Evolutionary conservation across 1,140 invertebrate genomes (phyloP).

Genomic region (Cyrtorhinus lividipennis): DNA sequence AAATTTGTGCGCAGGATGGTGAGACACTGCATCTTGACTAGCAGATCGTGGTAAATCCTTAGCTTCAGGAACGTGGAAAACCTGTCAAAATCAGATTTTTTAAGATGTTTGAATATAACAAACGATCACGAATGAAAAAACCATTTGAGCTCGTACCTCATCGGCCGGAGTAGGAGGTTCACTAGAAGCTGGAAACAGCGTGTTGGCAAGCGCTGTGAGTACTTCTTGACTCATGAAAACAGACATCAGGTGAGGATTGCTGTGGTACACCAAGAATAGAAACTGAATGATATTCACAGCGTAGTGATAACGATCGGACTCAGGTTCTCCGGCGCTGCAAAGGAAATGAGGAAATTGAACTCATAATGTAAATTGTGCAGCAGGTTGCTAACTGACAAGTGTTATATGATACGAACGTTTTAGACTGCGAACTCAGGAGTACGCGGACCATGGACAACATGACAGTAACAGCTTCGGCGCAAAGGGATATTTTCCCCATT

Average conservation of each 20-base stretch:
- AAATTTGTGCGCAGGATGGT: conserved; percentile 73
- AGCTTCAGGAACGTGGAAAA: conserved; percentile 10
- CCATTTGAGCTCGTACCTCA: conserved; percentile 36
- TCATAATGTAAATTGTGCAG: not conserved
- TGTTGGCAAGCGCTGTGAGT: conserved; percentile 67
- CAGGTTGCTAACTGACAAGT: not conserved
- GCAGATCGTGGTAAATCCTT: conserved; percentile 1
- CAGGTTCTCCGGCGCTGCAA: not conserved
- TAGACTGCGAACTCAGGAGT: conserved; percentile 53
- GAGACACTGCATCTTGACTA: conserved; percentile 21
- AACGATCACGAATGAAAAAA: not conserved
- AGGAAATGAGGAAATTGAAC: not conserved
- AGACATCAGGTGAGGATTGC: conserved; percentile 81
- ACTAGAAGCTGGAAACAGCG: conserved; percentile 57
- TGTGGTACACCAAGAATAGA: conserved; percentile 90
- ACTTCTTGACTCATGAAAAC: conserved; percentile 87
- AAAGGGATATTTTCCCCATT: conserved; percentile 63
- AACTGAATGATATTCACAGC: conserved; percentile 84
- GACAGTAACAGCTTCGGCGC: conserved; percentile 79
- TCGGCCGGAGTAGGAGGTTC: conserved; percentile 35
- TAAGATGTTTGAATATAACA: not conserved
- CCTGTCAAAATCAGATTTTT: not conserved
- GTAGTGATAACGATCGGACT: conserved; percentile 39
- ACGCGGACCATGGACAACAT: conserved; percentile 71
- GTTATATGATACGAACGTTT: conserved; percentile 30